These are phyloP conservation scores for Monochamus alternatus DNA, from an alignment of 2,888 invertebrate genomes.

Conservation along the genomic window DNA sequence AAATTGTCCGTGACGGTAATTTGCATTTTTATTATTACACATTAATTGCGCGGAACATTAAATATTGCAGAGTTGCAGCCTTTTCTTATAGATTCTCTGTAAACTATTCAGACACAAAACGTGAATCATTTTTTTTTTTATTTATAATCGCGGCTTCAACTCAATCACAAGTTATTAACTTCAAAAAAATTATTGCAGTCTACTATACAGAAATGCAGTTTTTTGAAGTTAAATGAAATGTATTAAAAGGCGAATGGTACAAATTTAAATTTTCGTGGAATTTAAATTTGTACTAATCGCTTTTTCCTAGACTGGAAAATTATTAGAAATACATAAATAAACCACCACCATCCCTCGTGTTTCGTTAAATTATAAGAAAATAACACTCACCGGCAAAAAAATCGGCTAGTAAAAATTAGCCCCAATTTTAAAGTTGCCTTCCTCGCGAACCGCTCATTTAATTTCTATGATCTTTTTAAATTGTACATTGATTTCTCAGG, in stretches of 20 bases:
- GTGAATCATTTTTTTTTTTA: too few species aligned
- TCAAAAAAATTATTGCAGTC: background rate
- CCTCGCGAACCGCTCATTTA: too few species aligned
- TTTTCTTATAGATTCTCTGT: too few species aligned
- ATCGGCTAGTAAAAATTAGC: too few species aligned
- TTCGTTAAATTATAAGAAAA: background rate
- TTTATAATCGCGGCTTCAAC: background rate
- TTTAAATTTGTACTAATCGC: background rate
- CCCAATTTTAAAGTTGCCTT: too few species aligned
- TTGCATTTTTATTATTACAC: constrained; percentile 34
- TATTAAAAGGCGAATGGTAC: constrained; percentile 19
- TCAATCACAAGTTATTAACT: background rate
- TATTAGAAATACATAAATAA: constrained; percentile 45
- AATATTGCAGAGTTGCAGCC: background rate
- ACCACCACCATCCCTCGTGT: constrained; percentile 54
- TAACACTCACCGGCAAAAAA: too few species aligned
- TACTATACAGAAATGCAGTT: constrained; percentile 3
- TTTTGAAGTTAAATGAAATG: constrained; percentile 18
- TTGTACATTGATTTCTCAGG: too few species aligned
- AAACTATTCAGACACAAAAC: too few species aligned
- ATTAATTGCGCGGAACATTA: constrained; percentile 8
- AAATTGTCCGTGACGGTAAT: constrained; percentile 32
- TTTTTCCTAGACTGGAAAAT: background rate
- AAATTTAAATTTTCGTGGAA: constrained; percentile 17
- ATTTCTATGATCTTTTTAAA: too few species aligned